phyloP scores from a whole-genome alignment of 1,140 invertebrate species.

The Papilio dardanus region DNA sequence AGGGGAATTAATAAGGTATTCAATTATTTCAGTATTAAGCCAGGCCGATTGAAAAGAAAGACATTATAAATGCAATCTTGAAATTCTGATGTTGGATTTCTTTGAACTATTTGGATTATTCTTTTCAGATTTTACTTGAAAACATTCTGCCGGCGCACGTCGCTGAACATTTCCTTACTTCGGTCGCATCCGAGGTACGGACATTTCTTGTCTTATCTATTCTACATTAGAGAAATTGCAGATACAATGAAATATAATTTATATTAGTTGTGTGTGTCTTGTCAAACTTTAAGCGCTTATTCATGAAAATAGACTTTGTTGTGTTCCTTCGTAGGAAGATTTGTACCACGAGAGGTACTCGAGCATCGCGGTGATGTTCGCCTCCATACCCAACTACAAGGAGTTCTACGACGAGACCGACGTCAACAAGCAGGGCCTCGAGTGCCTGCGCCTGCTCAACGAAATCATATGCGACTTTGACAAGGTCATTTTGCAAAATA shows the following conservation, averaged over 20 bases:
- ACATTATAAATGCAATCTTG: not conserved
- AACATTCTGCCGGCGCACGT: slow-evolving; percentile 99
- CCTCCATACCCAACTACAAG: slow-evolving; percentile 99
- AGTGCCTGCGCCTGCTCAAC: slow-evolving; percentile 96
- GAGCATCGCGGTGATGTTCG: slow-evolving; percentile 98
- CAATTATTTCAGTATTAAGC: slow-evolving; percentile 22
- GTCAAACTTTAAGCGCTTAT: too few relatives aligned
- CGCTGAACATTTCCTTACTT: slow-evolving; percentile 94
- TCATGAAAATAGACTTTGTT: too few relatives aligned
- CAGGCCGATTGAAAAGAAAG: not conserved
- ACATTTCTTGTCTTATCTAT: too few relatives aligned
- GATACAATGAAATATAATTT: too few relatives aligned
- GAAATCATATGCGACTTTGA: slow-evolving; percentile 99
- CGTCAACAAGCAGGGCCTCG: slow-evolving; percentile 97
- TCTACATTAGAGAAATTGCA: too few relatives aligned
- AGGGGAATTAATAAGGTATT: slow-evolving; percentile 94
- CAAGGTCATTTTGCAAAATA: slow-evolving; percentile 88
- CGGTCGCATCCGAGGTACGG: slow-evolving; percentile 84
- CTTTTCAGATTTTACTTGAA: slow-evolving; percentile 90
- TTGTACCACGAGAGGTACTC: slow-evolving; percentile 97
- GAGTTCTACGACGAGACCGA: slow-evolving; percentile 99
- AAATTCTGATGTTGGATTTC: not conserved
- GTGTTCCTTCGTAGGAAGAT: too few relatives aligned
- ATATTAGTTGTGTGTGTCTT: too few relatives aligned
- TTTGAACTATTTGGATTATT: not conserved